Evolutionary conservation across 2,888 invertebrate species (phyloP), one percentile per base, ranked within the genome.

Genomic region (Beris morrisii): DNA sequence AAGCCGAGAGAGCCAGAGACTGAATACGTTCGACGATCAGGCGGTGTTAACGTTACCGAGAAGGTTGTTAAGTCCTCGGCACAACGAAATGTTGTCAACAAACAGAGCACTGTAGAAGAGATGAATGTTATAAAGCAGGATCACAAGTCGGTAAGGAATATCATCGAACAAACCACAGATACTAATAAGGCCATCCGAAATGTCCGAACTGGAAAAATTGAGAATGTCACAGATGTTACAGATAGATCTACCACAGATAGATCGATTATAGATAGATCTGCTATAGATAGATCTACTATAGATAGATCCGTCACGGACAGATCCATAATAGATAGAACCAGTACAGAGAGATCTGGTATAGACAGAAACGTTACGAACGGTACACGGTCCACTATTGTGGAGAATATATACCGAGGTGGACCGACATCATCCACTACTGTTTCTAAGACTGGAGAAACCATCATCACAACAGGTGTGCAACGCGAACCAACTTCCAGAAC

Each of bases 11-110:
- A 75, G 61, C 79, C 79, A 2, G 77, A 78, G 73, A 77, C 76
- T 0, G 78, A 80, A 43, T 78, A 79, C 43, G 73, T 79, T 1
- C 76, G 75, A 67, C 73, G 78, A 12, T 75, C 75, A 43, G 78
- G 75, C 5, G 77, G 75, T 59, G 75, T 79, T 0, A 78, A 79
- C 71, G 75, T 79, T 1, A 75, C 76, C 38, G 79, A 80, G 68
- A 79, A 78, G 69, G 73, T 78, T 13, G 75, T 78, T 3, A 77
- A 76, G 57, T 74, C 77, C 13, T 76, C 75, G 11, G 75, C 75
- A 2, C 73, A 75, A n/a, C 77, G 74, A 53, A 78, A 78, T 66
- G 72, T 79, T 58, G 72, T 76, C 32, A 79, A 78, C 54, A 75
- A 56, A 13, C 55, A 65, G 12, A 67, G 66, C 45, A 56, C 68